Percentiles rank a stretch among this genome's conserved stretches.
phyloP scores from a whole-genome alignment of 2,113 vertebrate species.

The Atractosteus spatula region DNA sequence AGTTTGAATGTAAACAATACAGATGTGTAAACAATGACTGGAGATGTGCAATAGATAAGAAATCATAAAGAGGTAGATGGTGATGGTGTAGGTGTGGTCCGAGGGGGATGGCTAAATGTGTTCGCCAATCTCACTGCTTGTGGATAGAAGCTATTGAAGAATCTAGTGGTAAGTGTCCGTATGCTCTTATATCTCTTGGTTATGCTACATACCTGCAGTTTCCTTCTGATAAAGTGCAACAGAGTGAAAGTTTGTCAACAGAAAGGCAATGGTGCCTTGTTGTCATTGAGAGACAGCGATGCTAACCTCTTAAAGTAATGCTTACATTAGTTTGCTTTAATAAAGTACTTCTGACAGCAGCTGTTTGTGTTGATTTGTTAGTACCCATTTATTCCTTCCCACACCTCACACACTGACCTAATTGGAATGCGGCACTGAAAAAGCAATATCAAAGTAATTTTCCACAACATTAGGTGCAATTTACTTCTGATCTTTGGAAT shows the following conservation, averaged over 20 bases:
- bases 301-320: slow-evolving; percentile 70
- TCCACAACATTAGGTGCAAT: slow-evolving; percentile 82
- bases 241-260: slow-evolving; percentile 23
- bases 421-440: slow-evolving; percentile 80
- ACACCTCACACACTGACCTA: slow-evolving; percentile 66
- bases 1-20: too few relatives aligned
- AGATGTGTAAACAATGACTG: too few relatives aligned
- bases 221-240: slow-evolving; percentile 18
- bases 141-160: too few relatives aligned
- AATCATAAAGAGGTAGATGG: too few relatives aligned
- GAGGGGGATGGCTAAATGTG: too few relatives aligned
- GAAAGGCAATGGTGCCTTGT: too few relatives aligned
- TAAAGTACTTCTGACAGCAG: slow-evolving; percentile 74
- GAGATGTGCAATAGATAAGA: too few relatives aligned
- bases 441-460: slow-evolving; percentile 83
- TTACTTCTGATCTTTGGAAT: slow-evolving; percentile 74
- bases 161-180: too few relatives aligned
- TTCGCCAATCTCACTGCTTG: too few relatives aligned
- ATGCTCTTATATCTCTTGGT: too few relatives aligned
- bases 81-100: too few relatives aligned
- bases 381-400: slow-evolving; percentile 69
- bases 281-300: background rate
- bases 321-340: slow-evolving; percentile 68
- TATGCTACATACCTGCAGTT: background rate
- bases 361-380: slow-evolving; percentile 84